Percentiles rank a stretch among this genome's conserved stretches.
These are phyloP conservation scores for Branchipolynoe longqiensis DNA, from an alignment of 2,888 invertebrate genomes.

Conservation along the genomic window DNA sequence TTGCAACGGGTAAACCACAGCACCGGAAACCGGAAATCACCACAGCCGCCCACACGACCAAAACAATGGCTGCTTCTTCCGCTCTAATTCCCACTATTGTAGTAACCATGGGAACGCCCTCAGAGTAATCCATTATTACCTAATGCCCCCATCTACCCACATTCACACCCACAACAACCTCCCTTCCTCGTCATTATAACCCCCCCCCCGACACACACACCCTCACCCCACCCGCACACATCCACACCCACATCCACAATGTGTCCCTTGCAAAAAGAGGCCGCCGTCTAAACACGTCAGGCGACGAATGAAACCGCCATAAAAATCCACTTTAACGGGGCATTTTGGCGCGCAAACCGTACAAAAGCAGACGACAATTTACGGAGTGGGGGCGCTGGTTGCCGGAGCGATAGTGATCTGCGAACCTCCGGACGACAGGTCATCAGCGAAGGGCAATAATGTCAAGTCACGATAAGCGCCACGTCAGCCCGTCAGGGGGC, in stretches of 20 bases:
- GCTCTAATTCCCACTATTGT: neutral
- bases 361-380: neutral
- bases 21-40: conserved; percentile 10
- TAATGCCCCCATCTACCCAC: too few relatives aligned
- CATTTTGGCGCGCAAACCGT: neutral
- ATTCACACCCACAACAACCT: too few relatives aligned
- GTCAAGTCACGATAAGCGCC: conserved; percentile 32
- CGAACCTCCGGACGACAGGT: conserved; percentile 8
- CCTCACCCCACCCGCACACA: neutral
- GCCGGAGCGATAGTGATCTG: conserved; percentile 38
- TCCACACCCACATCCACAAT: neutral
- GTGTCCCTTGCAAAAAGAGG: neutral
- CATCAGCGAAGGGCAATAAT: conserved; percentile 48
- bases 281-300: neutral
- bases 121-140: conserved; percentile 12
- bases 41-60: conserved; percentile 17
- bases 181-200: too few relatives aligned
- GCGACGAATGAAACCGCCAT: too few relatives aligned
- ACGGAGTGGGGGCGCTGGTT: conserved; percentile 9
- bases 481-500: neutral
- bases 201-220: neutral
- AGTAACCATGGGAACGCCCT: conserved; percentile 2
- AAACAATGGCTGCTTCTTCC: conserved; percentile 35
- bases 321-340: neutral
- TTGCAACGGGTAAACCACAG: neutral